Conservation (phyloP, 2,888 invertebrate species). For the Melieria omissa region DNA sequence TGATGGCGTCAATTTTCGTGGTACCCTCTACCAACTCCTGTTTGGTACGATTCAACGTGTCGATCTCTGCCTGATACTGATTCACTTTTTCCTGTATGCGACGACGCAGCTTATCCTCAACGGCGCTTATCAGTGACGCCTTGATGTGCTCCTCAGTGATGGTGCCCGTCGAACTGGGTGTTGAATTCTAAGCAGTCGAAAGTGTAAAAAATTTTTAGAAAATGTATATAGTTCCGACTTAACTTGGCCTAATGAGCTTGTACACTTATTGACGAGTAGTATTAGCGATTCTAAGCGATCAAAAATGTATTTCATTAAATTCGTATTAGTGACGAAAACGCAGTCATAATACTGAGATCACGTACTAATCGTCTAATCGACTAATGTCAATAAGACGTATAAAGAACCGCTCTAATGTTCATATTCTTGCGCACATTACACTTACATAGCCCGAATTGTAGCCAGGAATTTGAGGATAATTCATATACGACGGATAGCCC, state of each 20-base stretch:
- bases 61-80: conserved; percentile 91
- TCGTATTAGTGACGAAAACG: not conserved
- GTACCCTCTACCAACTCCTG: conserved; percentile 89
- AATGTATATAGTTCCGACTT: too few relatives aligned
- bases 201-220: not conserved
- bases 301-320: conserved; percentile 8
- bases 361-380: too few relatives aligned
- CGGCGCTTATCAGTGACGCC: conserved; percentile 92
- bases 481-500: conserved; percentile 70
- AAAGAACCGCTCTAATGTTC: not conserved
- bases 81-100: conserved; percentile 89
- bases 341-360: too few relatives aligned
- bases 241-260: too few relatives aligned
- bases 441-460: conserved; percentile 61
- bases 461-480: conserved; percentile 61
- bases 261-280: too few relatives aligned
- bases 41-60: conserved; percentile 87
- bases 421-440: not conserved
- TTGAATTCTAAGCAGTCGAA: conserved; percentile 54
- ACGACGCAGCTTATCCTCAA: conserved; percentile 91
- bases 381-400: too few relatives aligned
- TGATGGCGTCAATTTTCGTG: conserved; percentile 81
- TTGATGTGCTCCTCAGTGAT: conserved; percentile 95
- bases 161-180: conserved; percentile 75
- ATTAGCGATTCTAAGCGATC: not conserved